A percentile compares a stretch with the other conserved stretches of the same genome.
Conservation (phyloP, 1,140 invertebrate species). For the Chionoecetes opilio region DNA sequence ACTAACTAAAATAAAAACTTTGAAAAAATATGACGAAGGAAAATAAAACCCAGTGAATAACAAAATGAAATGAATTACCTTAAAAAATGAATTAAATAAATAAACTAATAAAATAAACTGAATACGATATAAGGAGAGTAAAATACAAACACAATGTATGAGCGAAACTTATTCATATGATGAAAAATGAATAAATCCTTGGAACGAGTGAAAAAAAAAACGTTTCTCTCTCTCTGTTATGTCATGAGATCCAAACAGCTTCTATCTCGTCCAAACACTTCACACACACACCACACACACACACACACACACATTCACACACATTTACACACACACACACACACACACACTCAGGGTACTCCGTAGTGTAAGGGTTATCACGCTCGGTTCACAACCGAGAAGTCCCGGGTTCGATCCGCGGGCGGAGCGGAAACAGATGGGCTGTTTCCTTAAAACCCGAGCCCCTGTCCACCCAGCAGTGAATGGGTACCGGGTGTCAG, state of each 20-base stretch:
- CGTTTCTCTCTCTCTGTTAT: not conserved
- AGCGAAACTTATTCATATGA: not conserved
- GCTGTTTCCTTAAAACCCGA: too few species aligned
- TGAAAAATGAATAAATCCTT: not conserved
- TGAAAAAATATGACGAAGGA: not conserved
- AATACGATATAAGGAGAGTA: not conserved
- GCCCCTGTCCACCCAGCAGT: too few species aligned
- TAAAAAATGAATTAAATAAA: not conserved
- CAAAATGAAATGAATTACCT: not conserved
- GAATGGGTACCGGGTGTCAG: too few species aligned
- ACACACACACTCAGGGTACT: not conserved
- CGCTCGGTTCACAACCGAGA: too few species aligned
- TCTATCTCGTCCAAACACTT: constrained; percentile 1
- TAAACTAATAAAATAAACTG: not conserved
- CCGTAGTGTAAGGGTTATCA: too few species aligned
- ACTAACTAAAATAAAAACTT: not conserved
- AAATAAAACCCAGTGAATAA: not conserved
- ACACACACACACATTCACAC: not conserved
- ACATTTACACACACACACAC: not conserved
- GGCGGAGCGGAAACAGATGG: too few species aligned
- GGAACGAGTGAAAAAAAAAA: not conserved
- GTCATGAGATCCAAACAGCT: constrained; percentile 1
- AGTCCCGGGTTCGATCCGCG: too few species aligned
- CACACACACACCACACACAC: too few species aligned
- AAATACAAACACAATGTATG: not conserved